Evolutionary conservation across 2,797 vertebrate genomes (phyloP).

Genomic region (Leptoclinus maculatus): DNA sequence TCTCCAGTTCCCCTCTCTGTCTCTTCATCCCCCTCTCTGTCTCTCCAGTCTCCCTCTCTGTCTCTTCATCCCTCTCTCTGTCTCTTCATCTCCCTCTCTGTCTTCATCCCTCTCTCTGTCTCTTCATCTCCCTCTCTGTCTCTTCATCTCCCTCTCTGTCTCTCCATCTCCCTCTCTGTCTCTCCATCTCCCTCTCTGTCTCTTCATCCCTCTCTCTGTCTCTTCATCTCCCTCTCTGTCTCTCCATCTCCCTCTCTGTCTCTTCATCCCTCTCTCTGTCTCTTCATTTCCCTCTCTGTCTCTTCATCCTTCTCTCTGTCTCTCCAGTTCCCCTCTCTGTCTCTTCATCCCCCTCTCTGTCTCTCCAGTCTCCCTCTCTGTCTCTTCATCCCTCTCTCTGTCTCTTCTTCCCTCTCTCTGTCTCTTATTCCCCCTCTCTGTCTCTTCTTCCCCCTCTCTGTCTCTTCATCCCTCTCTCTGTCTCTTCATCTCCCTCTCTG

Average conservation of each 20-base stretch:
- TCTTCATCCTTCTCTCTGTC: not conserved
- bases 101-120: too few species aligned
- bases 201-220: not conserved
- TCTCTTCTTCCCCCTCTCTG: not conserved
- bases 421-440: too few species aligned
- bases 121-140: not conserved
- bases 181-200: not conserved
- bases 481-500: not conserved
- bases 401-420: not conserved
- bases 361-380: not conserved
- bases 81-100: too few species aligned
- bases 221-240: too few species aligned
- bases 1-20: conserved; percentile 12
- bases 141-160: not conserved
- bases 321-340: not conserved
- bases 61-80: too few species aligned
- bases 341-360: not conserved
- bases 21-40: conserved; percentile 21
- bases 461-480: not conserved
- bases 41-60: conserved; percentile 32
- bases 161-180: not conserved
- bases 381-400: not conserved
- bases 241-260: too few species aligned
- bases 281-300: accelerated
- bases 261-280: not conserved